Base-by-base conservation (phyloP, 2,113 vertebrate genomes). In the Anarhynchus alexandrinus region DNA sequence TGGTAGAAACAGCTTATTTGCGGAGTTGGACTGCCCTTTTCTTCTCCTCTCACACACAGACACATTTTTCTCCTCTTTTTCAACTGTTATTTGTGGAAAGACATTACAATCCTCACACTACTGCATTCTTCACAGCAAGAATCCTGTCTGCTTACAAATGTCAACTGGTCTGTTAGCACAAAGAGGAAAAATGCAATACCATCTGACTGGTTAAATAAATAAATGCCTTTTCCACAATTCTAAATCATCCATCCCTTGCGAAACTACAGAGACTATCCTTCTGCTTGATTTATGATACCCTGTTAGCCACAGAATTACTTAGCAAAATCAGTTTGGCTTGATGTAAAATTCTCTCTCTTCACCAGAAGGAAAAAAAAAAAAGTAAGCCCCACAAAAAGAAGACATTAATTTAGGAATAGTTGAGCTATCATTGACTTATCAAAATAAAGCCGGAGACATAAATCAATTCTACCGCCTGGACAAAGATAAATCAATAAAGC, bases 391-490 rank as follows among this genome's bases (percentile, higher is more conserved):
- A 96, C 94, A 97, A 97, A 98, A 97, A 98, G 94, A 97, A 62
- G 96, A 97, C 96, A 98, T 98, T 98, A 98, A 98, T 98, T 98
- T 97, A 97, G 95, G 94, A 98, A 97, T 98, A 98, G 98, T 98
- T 97, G 94, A 97, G 98, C 98, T 98, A 98, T 98, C 97, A 98
- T 97, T 98, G 98, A 98, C 98, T 98, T 98, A 98, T 98, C 98
- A 98, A 98, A 98, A 98, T 98, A 98, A 98, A 98, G 97, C 97
- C 96, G 81, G 94, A 93, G 96, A 95, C 96, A 93, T 98, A 97
- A 98, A 98, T 98, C 98, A 97, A 96, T 98, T 97, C 94, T 87
- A 86, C 92, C 1, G 78, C 97, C 90, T 45, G 86, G 96, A 97
- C 97, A 97, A 98, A 97, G 96, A 96, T 96, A 98, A 98, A 99